Evolutionary conservation across 2,888 invertebrate genomes (phyloP), one percentile per base, ranked within the genome.

Genomic region (Euclidia mi): DNA sequence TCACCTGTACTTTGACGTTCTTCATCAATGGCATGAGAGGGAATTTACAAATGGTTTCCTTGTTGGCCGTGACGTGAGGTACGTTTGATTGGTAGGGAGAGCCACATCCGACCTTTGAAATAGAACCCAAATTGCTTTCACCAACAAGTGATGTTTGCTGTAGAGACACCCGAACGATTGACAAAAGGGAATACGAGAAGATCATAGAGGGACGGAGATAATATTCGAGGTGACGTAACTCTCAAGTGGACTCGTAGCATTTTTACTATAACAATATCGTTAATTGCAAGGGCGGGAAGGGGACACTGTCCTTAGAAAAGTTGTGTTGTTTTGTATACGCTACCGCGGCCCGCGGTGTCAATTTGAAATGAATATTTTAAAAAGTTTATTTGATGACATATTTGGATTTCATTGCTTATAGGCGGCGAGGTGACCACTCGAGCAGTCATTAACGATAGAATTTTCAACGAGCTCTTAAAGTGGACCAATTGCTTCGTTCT

Each of bases 91-190:
- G 59, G 49, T 57, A 53, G 41, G 29, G 32, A 50, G 32, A 40
- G 55, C 31, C 18, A 37, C 32, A 35, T 9, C 41, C 29, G 38
- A 40, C 62, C 71, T 76, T 76, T 74, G 74, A 70, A 70, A 74
- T 58, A 59, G 64, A 65, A 64, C 53, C 71, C 61, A 70, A 70
- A 76, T 76, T 76, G 67, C 57, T 67, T 59, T 65, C 61, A 50
- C 65, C 64, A n/a, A n/a, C n/a, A 71, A 77, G 76, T 68, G 50
- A 45, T 71, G 72, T 75, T 72, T 75, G 63, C 76, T 50, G 14
- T 65, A 42, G 61, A 55, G 70, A 68, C 63, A 50, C 44, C 42
- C 47, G 49, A 58, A 65, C 63, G 64, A 72, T 77, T 75, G 68
- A 71, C 72, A 72, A 72, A 74, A 75, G 71, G 64, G 62, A 74